Conservation (phyloP, 2,113 vertebrate genomes). For the Loxodonta africana region DNA sequence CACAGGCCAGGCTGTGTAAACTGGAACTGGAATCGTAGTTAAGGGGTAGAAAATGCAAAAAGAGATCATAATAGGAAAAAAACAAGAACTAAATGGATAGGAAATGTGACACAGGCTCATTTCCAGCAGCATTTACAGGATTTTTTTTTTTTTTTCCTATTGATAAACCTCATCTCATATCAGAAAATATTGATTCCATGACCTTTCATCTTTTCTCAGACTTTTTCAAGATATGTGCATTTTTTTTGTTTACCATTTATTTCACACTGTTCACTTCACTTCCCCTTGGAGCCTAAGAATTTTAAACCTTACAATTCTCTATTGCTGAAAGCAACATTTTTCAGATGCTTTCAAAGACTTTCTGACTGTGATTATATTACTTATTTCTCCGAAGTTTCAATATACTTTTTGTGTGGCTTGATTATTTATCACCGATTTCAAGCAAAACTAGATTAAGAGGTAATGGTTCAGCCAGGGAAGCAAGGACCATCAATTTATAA, state of each 20-base stretch:
- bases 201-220: background rate
- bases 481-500: background rate
- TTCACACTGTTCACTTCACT: background rate
- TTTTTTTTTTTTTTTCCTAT: background rate
- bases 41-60: background rate
- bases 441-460: background rate
- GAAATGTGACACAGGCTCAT: background rate
- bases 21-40: background rate
- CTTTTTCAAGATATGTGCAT: background rate
- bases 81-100: background rate
- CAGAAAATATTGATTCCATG: background rate
- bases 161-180: background rate
- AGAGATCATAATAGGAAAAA: background rate
- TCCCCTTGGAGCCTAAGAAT: background rate
- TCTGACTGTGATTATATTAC: background rate
- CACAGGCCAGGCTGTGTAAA: background rate
- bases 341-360: constrained; percentile 6
- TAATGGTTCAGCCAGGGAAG: background rate
- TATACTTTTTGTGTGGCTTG: background rate
- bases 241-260: constrained; percentile 9
- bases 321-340: background rate
- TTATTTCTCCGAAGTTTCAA: background rate
- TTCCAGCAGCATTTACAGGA: background rate
- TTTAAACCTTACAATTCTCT: background rate
- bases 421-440: background rate